These are phyloP conservation scores for Neosilurus mollespiculum DNA, from an alignment of 2,797 vertebrate genomes.

Conservation along the genomic window DNA sequence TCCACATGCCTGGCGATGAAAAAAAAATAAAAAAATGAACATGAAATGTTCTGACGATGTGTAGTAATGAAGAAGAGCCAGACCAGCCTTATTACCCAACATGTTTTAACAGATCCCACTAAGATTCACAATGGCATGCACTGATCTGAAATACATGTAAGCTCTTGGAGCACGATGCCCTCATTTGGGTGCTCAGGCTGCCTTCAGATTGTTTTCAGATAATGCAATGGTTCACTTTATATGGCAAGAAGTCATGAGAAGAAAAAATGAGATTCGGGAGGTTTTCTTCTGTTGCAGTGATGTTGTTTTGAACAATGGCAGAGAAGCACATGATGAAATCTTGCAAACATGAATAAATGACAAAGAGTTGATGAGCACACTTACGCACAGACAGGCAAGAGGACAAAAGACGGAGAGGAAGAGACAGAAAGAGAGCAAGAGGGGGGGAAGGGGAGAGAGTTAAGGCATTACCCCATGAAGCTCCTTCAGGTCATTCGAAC, in stretches of 20 bases:
- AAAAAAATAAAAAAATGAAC: background rate
- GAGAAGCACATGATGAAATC: background rate
- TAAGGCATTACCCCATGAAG: constrained; percentile 95
- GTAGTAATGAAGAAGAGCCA: constrained; percentile 26
- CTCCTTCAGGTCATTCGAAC: constrained; percentile 87
- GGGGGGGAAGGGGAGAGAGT: constrained; percentile 63
- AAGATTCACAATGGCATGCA: constrained; percentile 44
- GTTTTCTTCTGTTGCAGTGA: background rate
- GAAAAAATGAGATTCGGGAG: background rate
- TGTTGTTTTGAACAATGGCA: constrained; percentile 8
- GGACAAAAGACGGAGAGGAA: constrained; percentile 50
- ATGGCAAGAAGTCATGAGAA: constrained; percentile 27
- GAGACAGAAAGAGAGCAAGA: constrained; percentile 43
- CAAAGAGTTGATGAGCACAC: constrained; percentile 32
- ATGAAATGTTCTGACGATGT: constrained; percentile 27
- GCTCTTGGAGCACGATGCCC: background rate
- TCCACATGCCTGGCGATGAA: constrained; percentile 37
- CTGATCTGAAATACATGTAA: constrained; percentile 29
- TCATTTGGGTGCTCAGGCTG: background rate
- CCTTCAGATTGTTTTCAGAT: background rate
- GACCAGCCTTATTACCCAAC: constrained; percentile 25
- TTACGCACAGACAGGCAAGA: constrained; percentile 56
- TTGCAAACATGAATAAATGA: constrained; percentile 17
- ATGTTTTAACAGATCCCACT: constrained; percentile 31
- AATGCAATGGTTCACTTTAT: background rate